Conservation (phyloP, 1,140 invertebrate genomes). For the Elysia chlorotica region DNA sequence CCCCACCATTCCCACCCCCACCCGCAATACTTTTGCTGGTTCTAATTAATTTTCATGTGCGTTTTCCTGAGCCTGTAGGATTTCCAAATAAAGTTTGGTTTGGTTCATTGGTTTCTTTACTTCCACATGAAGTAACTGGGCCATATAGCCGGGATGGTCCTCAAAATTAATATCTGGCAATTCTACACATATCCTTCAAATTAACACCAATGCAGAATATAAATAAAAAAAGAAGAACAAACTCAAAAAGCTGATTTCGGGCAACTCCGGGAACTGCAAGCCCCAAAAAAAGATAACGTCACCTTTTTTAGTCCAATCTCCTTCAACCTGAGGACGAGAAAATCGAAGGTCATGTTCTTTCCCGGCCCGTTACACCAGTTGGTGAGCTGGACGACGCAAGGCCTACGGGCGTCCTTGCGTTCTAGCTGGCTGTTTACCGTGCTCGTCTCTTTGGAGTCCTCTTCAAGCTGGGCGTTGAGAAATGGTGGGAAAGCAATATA, state of each 20-base stretch:
- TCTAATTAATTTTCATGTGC: no score
- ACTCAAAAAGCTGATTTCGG: not conserved
- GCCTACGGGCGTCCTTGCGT: not conserved
- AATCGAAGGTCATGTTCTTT: conserved; percentile 6
- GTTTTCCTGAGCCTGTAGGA: no score
- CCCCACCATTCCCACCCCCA: no score
- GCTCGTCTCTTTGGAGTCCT: no score
- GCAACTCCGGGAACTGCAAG: no score
- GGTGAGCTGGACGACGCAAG: not conserved
- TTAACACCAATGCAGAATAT: not conserved
- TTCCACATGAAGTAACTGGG: not conserved
- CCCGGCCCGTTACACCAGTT: conserved; percentile 6
- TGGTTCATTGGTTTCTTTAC: no score
- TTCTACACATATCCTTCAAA: not conserved
- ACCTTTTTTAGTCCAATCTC: conserved; percentile 19
- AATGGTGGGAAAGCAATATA: no score
- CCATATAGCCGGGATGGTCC: not conserved
- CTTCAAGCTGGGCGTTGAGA: no score
- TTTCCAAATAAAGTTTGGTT: no score
- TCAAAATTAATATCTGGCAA: not conserved
- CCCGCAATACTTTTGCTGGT: no score
- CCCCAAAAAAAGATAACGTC: no score
- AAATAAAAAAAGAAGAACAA: not conserved
- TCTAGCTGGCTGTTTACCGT: no score
- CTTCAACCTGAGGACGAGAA: conserved; percentile 3